Conservation (phyloP, 2,113 vertebrate genomes). For the Eulemur macaco region DNA sequence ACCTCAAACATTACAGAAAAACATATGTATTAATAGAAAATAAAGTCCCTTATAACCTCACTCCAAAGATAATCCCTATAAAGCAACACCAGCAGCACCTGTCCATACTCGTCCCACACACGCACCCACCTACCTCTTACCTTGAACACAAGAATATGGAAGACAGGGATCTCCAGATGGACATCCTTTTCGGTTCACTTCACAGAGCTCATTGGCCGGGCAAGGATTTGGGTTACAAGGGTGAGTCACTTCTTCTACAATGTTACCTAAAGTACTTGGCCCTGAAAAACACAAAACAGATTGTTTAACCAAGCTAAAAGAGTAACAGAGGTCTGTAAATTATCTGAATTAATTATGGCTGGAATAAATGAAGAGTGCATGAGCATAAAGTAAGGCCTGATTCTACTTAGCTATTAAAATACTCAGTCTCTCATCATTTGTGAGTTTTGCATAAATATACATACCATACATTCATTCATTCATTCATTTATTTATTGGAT, state of each 20-base stretch:
- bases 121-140: constrained; percentile 76
- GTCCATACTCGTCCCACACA: background rate
- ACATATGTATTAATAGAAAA: background rate
- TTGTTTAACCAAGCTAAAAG: constrained; percentile 14
- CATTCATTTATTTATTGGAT: background rate
- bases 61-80: background rate
- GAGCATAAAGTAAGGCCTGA: background rate
- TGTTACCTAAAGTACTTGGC: constrained; percentile 91
- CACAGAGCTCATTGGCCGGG: constrained; percentile 93
- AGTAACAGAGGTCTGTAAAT: background rate
- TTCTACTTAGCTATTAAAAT: background rate
- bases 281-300: constrained; percentile 82
- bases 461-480: background rate
- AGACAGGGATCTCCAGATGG: constrained; percentile 90
- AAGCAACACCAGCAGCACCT: background rate
- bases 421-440: background rate
- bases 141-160: constrained; percentile 93
- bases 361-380: background rate
- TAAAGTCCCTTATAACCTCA: background rate
- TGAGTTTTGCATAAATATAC: constrained; percentile 27
- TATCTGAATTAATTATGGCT: constrained; percentile 10
- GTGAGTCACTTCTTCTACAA: constrained; percentile 95
- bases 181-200: constrained; percentile 96
- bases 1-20: background rate
- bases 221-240: constrained; percentile 99